Evolutionary conservation across 2,888 invertebrate species (phyloP), one percentile per base, ranked within the genome.

Genomic region (Nyleta sp.): DNA sequence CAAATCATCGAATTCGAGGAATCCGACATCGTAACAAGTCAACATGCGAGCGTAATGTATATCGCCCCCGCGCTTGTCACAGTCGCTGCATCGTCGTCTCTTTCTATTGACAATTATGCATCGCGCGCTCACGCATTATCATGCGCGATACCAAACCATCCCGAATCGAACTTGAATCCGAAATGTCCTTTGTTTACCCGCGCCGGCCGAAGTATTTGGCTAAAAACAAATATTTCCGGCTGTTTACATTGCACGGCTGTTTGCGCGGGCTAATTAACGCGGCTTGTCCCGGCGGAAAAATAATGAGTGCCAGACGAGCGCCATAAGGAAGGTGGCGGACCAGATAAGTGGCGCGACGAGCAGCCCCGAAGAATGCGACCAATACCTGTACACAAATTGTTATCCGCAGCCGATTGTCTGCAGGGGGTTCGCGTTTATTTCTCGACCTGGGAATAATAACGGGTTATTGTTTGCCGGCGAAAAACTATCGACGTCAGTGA

Each of bases 11-110:
- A 82, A 85, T 83, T 83, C 84, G 80, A 84, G 87, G 87, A 85
- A 84, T 88, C 86, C 87, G 89, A 89, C 90, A 90, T 86, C 87
- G 88, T 89, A 87, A 89, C 89, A 89, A 89, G 88, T 89, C 86
- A 90, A 88, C 88, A 87, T 84, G 82, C 82, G 82, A 83, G 38
- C 85, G 83, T 84, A 84, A 85, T 86, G 84, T 86, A 85, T 84
- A 85, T 82, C 81, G 84, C 79, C 84, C 83, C 8, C 28, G 86
- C 84, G 84, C 83, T 85, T 64, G 46, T 48, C 70, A 73, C 62
- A 68, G 74, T 65, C 64, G 53, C 57, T 17, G 68, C 75, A 28
- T 65, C 78, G 46, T 44, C 64, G 62, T 77, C 71, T 75, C 73
- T 78, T 73, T 76, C 77, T 81, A 55, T 80, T 81, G 81, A 81